Conservation (phyloP, 1,140 invertebrate species). For the Trinorchestia longiramus region DNA sequence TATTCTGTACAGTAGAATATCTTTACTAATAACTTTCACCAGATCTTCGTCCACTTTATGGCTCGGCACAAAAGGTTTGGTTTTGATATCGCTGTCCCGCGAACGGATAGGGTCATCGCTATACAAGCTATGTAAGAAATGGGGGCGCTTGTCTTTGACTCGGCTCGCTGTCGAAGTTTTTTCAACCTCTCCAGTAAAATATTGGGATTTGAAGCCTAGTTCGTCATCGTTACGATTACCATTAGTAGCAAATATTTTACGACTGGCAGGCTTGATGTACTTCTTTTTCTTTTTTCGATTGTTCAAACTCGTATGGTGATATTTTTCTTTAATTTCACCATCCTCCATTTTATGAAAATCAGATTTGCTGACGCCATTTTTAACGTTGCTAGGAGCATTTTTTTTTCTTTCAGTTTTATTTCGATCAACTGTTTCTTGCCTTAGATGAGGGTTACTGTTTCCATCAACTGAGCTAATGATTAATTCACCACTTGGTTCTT, state of each 20-base stretch:
- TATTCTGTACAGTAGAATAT: background rate
- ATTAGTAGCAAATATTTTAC: background rate
- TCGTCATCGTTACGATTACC: background rate
- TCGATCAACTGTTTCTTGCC: background rate
- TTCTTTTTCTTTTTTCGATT: background rate
- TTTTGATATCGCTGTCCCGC: background rate
- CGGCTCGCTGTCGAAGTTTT: background rate
- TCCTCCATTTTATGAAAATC: background rate
- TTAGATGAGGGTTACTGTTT: background rate
- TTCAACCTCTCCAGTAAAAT: background rate
- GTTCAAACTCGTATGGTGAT: background rate
- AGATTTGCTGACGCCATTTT: background rate
- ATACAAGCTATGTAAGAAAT: background rate
- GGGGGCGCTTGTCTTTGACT: background rate
- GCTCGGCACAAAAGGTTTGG: background rate
- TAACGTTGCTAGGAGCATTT: background rate
- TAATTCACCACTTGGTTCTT: background rate
- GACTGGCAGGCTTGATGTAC: background rate
- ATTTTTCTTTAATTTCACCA: background rate
- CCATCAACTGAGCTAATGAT: background rate
- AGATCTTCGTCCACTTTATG: background rate
- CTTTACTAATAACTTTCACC: background rate
- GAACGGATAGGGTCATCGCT: background rate
- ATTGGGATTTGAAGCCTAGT: background rate
- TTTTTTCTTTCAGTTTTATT: background rate